Percentiles rank a stretch among this genome's conserved stretches.
Conservation (phyloP, 1,140 invertebrate genomes). For the Linepithema humile region DNA sequence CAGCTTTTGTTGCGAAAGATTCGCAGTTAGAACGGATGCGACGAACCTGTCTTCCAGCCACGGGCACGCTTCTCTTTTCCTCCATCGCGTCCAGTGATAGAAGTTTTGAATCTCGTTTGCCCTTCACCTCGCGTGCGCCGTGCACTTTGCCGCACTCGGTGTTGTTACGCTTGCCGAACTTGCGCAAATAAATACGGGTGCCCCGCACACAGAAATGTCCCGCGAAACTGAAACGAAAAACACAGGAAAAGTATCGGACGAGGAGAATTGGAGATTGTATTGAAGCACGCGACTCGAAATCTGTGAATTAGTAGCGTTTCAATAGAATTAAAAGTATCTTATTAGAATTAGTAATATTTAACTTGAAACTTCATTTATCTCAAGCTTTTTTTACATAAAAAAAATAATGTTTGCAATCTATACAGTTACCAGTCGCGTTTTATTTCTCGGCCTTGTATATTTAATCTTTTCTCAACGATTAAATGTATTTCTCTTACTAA, state of each 20-base stretch:
- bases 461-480: too few species aligned
- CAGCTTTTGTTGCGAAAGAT: conserved; percentile 14
- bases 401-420: too few species aligned
- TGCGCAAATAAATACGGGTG: conserved; percentile 39
- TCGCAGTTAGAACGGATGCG: background rate
- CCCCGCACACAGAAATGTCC: background rate
- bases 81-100: background rate
- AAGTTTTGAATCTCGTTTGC: conserved; percentile 29
- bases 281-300: background rate
- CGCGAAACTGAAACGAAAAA: conserved; percentile 15
- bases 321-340: too few species aligned
- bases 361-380: too few species aligned
- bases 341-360: too few species aligned
- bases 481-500: too few species aligned
- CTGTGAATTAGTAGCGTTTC: background rate
- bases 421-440: too few species aligned
- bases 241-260: background rate
- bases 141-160: background rate
- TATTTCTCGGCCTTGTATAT: too few species aligned
- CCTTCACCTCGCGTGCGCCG: background rate
- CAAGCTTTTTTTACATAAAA: too few species aligned
- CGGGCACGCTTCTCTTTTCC: background rate
- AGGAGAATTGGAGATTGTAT: too few species aligned
- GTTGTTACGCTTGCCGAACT: conserved; percentile 9
- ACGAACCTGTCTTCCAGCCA: background rate